phyloP scores from a whole-genome alignment of 1,140 invertebrate species.

The Bombus picipes region DNA sequence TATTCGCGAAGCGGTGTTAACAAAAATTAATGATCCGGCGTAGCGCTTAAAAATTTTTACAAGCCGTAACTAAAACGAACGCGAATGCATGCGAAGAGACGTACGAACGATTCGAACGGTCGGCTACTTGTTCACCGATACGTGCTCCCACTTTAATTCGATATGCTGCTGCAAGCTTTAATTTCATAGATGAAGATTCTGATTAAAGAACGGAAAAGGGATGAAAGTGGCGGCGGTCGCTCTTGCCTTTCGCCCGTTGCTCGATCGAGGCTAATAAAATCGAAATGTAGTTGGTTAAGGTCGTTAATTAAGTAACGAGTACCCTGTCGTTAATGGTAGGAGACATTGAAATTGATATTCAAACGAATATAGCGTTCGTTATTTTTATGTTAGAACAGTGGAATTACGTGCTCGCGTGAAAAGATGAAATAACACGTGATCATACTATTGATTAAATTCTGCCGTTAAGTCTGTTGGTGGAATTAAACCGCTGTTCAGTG shows the following conservation, averaged over 20 bases:
- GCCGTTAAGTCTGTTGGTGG: too few relatives aligned
- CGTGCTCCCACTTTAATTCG: background rate
- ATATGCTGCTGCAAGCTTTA: slow-evolving; percentile 6
- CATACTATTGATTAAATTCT: background rate
- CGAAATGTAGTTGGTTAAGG: slow-evolving; percentile 4
- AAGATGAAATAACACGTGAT: background rate
- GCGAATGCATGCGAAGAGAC: background rate
- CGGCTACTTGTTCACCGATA: background rate
- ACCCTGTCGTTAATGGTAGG: background rate
- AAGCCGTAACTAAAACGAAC: background rate
- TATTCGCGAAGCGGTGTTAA: slow-evolving; percentile 23
- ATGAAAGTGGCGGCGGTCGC: background rate
- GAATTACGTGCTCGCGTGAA: background rate
- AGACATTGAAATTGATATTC: background rate
- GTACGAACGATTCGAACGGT: slow-evolving; percentile 25
- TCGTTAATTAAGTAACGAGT: slow-evolving; percentile 4
- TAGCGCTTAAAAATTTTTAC: slow-evolving; percentile 44
- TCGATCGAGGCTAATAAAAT: background rate
- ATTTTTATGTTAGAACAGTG: background rate
- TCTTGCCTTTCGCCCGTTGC: background rate
- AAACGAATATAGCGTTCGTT: background rate
- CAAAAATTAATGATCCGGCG: slow-evolving; percentile 44
- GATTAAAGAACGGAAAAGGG: background rate
- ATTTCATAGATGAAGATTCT: slow-evolving; percentile 30
- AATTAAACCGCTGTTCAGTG: background rate